These are phyloP conservation scores for Pampusana beccarii DNA, from an alignment of 2,113 vertebrate species.

Conservation along the genomic window DNA sequence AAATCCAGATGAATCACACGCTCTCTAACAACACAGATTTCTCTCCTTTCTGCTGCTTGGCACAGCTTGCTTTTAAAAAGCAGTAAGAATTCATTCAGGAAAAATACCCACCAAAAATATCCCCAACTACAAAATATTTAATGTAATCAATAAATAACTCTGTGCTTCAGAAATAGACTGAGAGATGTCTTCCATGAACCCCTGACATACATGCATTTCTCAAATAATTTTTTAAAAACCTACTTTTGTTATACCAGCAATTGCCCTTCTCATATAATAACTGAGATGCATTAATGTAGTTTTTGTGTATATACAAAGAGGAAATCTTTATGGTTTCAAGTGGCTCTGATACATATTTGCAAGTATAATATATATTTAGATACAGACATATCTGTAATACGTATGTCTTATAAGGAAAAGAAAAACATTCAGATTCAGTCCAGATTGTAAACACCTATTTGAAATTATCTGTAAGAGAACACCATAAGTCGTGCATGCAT, in stretches of 20 bases:
- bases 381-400: not conserved
- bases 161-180: not conserved
- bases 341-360: not conserved
- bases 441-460: not conserved
- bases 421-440: not conserved
- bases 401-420: not conserved
- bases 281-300: not conserved
- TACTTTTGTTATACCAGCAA: not conserved
- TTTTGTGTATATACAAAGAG: not conserved
- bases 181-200: not conserved
- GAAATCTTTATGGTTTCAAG: not conserved
- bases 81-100: not conserved
- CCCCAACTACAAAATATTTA: not conserved
- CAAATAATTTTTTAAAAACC: not conserved
- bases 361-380: not conserved
- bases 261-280: not conserved
- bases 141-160: not conserved
- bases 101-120: not conserved
- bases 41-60: not conserved
- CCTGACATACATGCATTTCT: not conserved
- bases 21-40: not conserved
- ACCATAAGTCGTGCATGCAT: accelerated
- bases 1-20: not conserved
- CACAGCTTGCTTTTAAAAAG: not conserved
- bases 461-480: not conserved